A percentile compares a stretch with the other conserved stretches of the same genome.
These are phyloP conservation scores for Sisyra terminalis DNA, from an alignment of 2,888 invertebrate species.

Conservation along the genomic window DNA sequence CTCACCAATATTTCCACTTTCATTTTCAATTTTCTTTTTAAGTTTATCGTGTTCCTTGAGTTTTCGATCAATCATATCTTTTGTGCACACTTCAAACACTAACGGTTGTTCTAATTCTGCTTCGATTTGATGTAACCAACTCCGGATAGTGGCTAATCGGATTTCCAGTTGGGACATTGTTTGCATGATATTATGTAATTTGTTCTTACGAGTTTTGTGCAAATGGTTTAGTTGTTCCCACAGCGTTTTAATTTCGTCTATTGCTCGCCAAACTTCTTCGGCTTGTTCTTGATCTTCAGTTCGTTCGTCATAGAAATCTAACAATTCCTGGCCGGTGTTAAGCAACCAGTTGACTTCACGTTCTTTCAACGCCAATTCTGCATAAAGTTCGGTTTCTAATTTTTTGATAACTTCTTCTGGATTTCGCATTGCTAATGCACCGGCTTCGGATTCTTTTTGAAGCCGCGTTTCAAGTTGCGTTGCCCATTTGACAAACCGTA, in stretches of 20 bases:
- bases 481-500: constrained; percentile 53
- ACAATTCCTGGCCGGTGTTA: constrained; percentile 46
- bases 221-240: constrained; percentile 51
- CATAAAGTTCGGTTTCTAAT: constrained; percentile 55
- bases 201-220: constrained; percentile 48
- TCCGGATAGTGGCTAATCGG: constrained; percentile 50
- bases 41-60: constrained; percentile 55
- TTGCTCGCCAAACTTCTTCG: constrained; percentile 24
- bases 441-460: constrained; percentile 31
- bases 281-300: constrained; percentile 42
- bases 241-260: constrained; percentile 44
- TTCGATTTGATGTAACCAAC: constrained; percentile 58
- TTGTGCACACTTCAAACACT: constrained; percentile 45
- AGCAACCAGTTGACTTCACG: constrained; percentile 64
- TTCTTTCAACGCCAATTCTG: constrained; percentile 59
- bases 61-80: constrained; percentile 48
- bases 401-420: constrained; percentile 57
- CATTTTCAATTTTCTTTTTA: constrained; percentile 56
- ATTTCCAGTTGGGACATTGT: constrained; percentile 55
- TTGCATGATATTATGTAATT: constrained; percentile 53
- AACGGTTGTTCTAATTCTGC: constrained; percentile 48
- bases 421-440: constrained; percentile 31
- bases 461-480: constrained; percentile 48
- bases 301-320: constrained; percentile 44
- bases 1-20: constrained; percentile 62